These are phyloP conservation scores for Heliothis virescens DNA, from an alignment of 1,140 invertebrate genomes.

Conservation along the genomic window DNA sequence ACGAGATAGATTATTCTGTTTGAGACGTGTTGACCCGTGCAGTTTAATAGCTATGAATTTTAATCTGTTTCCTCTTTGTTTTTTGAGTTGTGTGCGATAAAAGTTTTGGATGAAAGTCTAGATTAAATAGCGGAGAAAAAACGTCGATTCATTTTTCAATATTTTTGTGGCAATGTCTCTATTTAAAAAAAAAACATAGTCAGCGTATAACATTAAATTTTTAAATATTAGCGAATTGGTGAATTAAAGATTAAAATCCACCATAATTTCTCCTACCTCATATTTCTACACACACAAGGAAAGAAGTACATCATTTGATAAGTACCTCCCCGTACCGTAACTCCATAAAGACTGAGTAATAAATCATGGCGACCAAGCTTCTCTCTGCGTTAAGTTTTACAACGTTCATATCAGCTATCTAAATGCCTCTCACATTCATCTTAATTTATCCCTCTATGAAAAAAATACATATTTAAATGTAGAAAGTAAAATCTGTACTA, in stretches of 20 bases:
- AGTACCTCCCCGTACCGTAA: not conserved
- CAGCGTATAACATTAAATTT: too few relatives aligned
- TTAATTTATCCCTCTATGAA: too few relatives aligned
- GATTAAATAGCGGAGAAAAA: too few relatives aligned
- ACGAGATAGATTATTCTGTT: conserved; percentile 48
- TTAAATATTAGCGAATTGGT: too few relatives aligned
- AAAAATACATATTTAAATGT: too few relatives aligned
- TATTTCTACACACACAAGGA: too few relatives aligned
- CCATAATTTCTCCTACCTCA: not conserved
- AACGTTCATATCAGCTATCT: not conserved
- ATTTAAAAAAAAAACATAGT: too few relatives aligned
- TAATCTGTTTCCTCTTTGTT: conserved; percentile 6
- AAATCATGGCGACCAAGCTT: not conserved
- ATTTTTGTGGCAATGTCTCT: too few relatives aligned
- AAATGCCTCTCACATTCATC: not conserved
- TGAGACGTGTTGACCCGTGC: conserved; percentile 37
- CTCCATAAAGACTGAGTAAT: not conserved
- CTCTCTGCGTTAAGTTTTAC: not conserved
- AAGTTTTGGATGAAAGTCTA: not conserved
- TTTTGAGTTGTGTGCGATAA: not conserved
- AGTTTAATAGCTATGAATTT: conserved; percentile 16
- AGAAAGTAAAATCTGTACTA: too few relatives aligned
- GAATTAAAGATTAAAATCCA: not conserved
- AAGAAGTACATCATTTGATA: not conserved
- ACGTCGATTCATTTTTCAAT: too few relatives aligned